Percentiles rank a stretch among this genome's conserved stretches.
Evolutionary conservation across 1,140 invertebrate genomes (phyloP).

Genomic region (Battus philenor): DNA sequence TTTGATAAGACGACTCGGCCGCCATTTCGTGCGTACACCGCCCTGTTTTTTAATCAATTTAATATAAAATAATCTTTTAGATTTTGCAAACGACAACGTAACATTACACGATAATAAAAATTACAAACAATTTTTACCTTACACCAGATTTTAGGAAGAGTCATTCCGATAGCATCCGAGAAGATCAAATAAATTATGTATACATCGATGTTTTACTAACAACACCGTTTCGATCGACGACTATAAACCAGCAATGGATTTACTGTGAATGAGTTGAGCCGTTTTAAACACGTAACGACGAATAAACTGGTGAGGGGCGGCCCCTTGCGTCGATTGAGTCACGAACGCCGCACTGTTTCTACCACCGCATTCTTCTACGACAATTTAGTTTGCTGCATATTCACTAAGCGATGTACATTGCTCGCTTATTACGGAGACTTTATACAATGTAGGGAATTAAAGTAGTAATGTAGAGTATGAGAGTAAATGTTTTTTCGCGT

Average conservation of each 20-base stretch:
- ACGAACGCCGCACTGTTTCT: slow-evolving; percentile 42
- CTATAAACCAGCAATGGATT: slow-evolving; percentile 16
- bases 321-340: slow-evolving; percentile 57
- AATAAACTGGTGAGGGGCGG: slow-evolving; percentile 33
- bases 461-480: slow-evolving; percentile 19
- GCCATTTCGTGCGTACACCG: slow-evolving; percentile 5
- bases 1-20: slow-evolving; percentile 7
- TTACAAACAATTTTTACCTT: background rate
- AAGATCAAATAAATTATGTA: background rate
- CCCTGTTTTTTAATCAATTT: slow-evolving; percentile 1
- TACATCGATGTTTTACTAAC: background rate
- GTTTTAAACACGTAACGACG: slow-evolving; percentile 15
- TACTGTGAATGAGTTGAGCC: slow-evolving; percentile 13
- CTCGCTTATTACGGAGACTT: slow-evolving; percentile 13
- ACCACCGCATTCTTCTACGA: slow-evolving; percentile 40
- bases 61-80: slow-evolving; percentile 8
- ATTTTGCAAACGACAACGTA: background rate
- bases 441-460: background rate
- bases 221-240: slow-evolving; percentile 9
- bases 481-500: slow-evolving; percentile 6
- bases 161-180: background rate
- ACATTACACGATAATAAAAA: slow-evolving; percentile 5
- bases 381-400: slow-evolving; percentile 31
- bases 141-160: slow-evolving; percentile 3
- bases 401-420: slow-evolving; percentile 33